Base-by-base conservation (phyloP, 92 coral and sea anemone species). In the Palythoa caribaeorum region DNA sequence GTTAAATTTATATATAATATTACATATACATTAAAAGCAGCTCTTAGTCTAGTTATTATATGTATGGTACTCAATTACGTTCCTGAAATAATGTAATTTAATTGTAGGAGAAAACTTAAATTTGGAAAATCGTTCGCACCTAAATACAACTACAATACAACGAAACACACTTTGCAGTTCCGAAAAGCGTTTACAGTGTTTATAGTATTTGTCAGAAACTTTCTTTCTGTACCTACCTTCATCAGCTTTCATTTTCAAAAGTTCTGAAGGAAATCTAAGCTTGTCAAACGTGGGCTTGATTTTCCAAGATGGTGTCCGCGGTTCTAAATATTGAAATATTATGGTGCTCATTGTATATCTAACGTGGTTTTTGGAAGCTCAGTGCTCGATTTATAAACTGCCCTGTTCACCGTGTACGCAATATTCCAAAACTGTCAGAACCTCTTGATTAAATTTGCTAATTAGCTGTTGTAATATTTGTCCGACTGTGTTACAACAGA, bases 291-390 rank as follows among this genome's bases (percentile, higher is more conserved):
- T 81, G 6, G 86, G 86, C 35, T 66, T 81, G 7, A 81, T 81
- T 12, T 81, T 81, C 86, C 76, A 81, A 10, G 76, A 81, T 1
- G 86, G 48, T 13, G 76, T 66, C 11, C 86, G 55, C 21, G 86
- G 86, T 47, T 71, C 86, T 81, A 81, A 68, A 81, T 81, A 81
- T 38, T 81, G 86, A 52, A 81, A 81, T 81, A 81, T 65, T 50
- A 81, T 55, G 47, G 86, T 81, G 44, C 48, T 81, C 86, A 81
- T 81, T 19, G 44, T 66, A 81, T 63, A 81, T 81, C 5, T 2
- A 60, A 35, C 20, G 50, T 13, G 66, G 60, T 11, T 9, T 2
- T 39, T 2, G 40, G 14, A 40, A 10, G 38, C 21, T 21, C 74
- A 39, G 12, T 44, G 35, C 57, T 11, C 44, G 53, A 3, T 28